A percentile compares a stretch with the other conserved stretches of the same genome.
phyloP scores from a whole-genome alignment of 2,888 invertebrate genomes.

The Campoplex nolae region DNA sequence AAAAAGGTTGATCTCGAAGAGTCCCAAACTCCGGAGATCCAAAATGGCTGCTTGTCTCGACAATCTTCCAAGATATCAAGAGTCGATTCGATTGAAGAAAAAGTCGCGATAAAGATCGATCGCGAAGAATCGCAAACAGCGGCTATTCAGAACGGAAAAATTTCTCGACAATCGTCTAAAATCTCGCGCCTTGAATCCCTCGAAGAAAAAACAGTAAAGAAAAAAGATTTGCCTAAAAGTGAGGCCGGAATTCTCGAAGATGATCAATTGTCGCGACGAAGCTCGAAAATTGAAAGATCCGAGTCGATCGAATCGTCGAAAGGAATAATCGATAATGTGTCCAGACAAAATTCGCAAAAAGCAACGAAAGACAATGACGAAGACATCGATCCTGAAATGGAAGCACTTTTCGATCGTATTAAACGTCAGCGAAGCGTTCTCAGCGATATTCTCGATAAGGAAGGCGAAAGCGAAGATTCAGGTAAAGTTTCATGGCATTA shows the following conservation, averaged over 20 bases:
- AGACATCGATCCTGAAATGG: slow-evolving; percentile 87
- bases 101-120: slow-evolving; percentile 61
- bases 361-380: slow-evolving; percentile 85
- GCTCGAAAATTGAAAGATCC: slow-evolving; percentile 69
- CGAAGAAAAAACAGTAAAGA: slow-evolving; percentile 50
- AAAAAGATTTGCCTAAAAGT: slow-evolving; percentile 55
- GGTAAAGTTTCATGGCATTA: slow-evolving; percentile 69
- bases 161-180: slow-evolving; percentile 70
- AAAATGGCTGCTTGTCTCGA: slow-evolving; percentile 49
- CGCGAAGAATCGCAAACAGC: slow-evolving; percentile 67
- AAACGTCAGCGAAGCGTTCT: slow-evolving; percentile 90
- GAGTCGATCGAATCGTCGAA: slow-evolving; percentile 70
- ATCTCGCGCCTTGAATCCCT: slow-evolving; percentile 65
- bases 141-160: slow-evolving; percentile 59
- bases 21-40: neutral
- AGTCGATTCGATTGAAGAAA: slow-evolving; percentile 58
- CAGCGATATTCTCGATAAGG: slow-evolving; percentile 89
- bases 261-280: slow-evolving; percentile 67
- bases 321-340: slow-evolving; percentile 52
- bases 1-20: neutral
- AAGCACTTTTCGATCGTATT: slow-evolving; percentile 88
- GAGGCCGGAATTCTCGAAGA: slow-evolving; percentile 54
- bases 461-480: slow-evolving; percentile 79
- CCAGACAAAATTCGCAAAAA: slow-evolving; percentile 73
- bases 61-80: slow-evolving; percentile 62